These are phyloP conservation scores for Habroteleia sp. DNA, from an alignment of 2,888 invertebrate species.

Conservation along the genomic window DNA sequence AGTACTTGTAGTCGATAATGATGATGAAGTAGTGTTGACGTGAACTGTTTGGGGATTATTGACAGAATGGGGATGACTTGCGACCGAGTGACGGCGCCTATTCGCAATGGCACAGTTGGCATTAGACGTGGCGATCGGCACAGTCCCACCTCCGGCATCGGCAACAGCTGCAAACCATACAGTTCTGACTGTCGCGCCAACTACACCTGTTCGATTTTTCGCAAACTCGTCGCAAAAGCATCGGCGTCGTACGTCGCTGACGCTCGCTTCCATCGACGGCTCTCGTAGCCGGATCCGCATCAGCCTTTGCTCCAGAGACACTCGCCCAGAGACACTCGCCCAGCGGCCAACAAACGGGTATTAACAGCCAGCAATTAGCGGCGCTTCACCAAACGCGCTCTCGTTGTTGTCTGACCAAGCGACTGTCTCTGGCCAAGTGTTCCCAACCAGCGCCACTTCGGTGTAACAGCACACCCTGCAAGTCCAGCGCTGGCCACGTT, in stretches of 20 bases:
- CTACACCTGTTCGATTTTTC: constrained; percentile 29
- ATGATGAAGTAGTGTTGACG: constrained; percentile 74
- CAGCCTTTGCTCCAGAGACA: too few species aligned
- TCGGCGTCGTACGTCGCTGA: constrained; percentile 20
- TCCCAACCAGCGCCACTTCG: too few species aligned
- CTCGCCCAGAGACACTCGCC: too few species aligned
- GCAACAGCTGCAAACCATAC: constrained; percentile 79
- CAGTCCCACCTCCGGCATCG: constrained; percentile 76
- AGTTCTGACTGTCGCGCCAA: constrained; percentile 73
- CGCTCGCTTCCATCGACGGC: constrained; percentile 26
- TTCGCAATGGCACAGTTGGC: constrained; percentile 75
- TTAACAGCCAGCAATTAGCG: too few species aligned
- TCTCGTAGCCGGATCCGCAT: too few species aligned
- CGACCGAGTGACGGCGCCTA: constrained; percentile 80
- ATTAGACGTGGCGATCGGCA: constrained; percentile 76
- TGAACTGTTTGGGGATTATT: constrained; percentile 79
- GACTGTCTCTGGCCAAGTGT: too few species aligned
- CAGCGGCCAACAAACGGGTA: too few species aligned
- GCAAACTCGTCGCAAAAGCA: constrained; percentile 11
- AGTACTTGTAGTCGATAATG: constrained; percentile 72
- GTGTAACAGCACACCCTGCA: too few species aligned
- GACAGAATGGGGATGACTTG: constrained; percentile 79
- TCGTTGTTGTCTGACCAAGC: too few species aligned
- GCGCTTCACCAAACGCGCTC: too few species aligned
- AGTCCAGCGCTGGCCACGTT: too few species aligned